Base-by-base conservation (phyloP, 1,140 invertebrate genomes). In the Leptopilina clavipes region DNA sequence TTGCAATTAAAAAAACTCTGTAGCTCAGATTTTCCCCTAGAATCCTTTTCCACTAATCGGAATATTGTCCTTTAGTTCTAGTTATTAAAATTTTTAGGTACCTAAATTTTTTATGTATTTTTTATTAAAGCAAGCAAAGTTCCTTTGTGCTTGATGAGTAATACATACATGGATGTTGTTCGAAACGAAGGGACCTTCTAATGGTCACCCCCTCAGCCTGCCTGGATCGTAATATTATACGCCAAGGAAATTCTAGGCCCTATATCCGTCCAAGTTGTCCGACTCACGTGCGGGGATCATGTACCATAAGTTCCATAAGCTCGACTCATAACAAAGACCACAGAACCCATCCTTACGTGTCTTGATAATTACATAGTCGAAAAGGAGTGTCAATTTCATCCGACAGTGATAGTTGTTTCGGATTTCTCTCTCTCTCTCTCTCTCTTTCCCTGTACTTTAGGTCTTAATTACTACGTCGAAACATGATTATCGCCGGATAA, bases 221-320 rank as follows among this genome's bases (percentile, higher is more conserved):
- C 70, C 71, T 81, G 80, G 77, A 85, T 72, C 83, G 83, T 85
- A 83, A 84, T 79, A 56, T 78, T 80, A 84, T 84, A 85, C 75
- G 81, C 84, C 83, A 79, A 78, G 77, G 82, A 85, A 83, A 81
- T 76, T 79, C 48, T 76, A 79, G 74, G 81, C 73, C 74, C 79
- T 71, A 77, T 78, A 77, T 85, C 82, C 83, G 76, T 79, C 25
- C 43, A 48, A 72, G 43, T 70, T 37, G 31, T 25, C 17, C 74
- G 71, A 75, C 44, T 14, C 44, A 11, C 37, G 25, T 65, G 25
- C 14, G n/a, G 25, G 37, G 70, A 31, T 73, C 22, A 5, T 17
- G 31, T 48, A 31, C 7, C n/a, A n/a, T n/a, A n/a, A n/a, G n/a
- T n/a, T n/a, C n/a, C n/a, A n/a, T n/a, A n/a, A n/a, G n/a, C n/a